These are phyloP conservation scores for Ethmia dodecea DNA, from an alignment of 2,888 invertebrate species.

Conservation along the genomic window DNA sequence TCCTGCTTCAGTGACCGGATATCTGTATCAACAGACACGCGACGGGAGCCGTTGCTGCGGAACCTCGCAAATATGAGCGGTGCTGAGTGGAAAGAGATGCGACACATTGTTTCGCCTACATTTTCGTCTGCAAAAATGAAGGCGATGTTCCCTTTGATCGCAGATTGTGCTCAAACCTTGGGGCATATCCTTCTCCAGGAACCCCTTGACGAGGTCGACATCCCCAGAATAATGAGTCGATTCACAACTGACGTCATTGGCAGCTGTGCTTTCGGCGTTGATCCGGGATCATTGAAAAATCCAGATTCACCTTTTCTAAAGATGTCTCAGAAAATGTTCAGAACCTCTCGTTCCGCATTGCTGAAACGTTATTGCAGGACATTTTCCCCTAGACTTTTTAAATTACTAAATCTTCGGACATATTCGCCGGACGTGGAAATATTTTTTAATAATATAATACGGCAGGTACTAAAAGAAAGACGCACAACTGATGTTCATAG, in stretches of 20 bases:
- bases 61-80: slow-evolving; percentile 69
- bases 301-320: slow-evolving; percentile 58
- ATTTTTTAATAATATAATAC: slow-evolving; percentile 60
- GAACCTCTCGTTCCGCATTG: slow-evolving; percentile 47
- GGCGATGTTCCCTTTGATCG: slow-evolving; percentile 66
- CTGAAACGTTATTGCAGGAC: slow-evolving; percentile 62
- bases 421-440: slow-evolving; percentile 59
- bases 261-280: slow-evolving; percentile 66
- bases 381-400: slow-evolving; percentile 61
- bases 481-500: slow-evolving; percentile 46
- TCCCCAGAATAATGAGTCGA: slow-evolving; percentile 55
- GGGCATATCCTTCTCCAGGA: slow-evolving; percentile 39
- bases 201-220: slow-evolving; percentile 43
- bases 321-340: slow-evolving; percentile 69
- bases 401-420: slow-evolving; percentile 57
- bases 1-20: slow-evolving; percentile 57
- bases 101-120: slow-evolving; percentile 65
- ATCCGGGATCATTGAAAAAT: slow-evolving; percentile 57
- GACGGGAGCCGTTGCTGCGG: slow-evolving; percentile 60
- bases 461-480: slow-evolving; percentile 56
- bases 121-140: slow-evolving; percentile 72
- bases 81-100: slow-evolving; percentile 66
- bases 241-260: slow-evolving; percentile 69
- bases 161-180: slow-evolving; percentile 55
- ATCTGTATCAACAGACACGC: slow-evolving; percentile 59